These are phyloP conservation scores for Drosophila neocordata DNA, from an alignment of 1,140 invertebrate species.

Conservation along the genomic window DNA sequence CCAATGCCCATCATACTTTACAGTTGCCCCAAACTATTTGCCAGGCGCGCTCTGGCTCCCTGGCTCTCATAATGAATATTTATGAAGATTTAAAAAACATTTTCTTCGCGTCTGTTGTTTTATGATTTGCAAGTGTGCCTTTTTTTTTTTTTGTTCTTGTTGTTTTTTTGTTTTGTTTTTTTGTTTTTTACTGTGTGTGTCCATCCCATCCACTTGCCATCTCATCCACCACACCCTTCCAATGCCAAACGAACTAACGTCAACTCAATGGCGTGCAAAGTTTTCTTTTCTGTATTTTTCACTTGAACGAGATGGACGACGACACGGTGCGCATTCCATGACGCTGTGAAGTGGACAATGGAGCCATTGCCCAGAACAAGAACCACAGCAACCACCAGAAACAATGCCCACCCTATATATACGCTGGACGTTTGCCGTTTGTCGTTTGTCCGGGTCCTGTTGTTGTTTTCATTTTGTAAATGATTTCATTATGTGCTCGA, in stretches of 20 bases:
- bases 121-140: slow-evolving; percentile 81
- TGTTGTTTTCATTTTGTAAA: slow-evolving; percentile 78
- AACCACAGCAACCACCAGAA: slow-evolving; percentile 8
- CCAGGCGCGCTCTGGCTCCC: slow-evolving; percentile 34
- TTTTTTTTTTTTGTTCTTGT: slow-evolving; percentile 33
- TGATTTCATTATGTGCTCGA: slow-evolving; percentile 78
- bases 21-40: slow-evolving; percentile 76
- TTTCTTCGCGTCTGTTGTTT: slow-evolving; percentile 82
- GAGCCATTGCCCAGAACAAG: slow-evolving; percentile 1
- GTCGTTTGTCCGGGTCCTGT: slow-evolving; percentile 38
- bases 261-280: slow-evolving; percentile 77
- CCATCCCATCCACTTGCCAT: background rate
- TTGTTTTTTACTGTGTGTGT: background rate
- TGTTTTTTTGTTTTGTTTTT: slow-evolving; percentile 16
- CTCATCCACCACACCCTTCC: background rate
- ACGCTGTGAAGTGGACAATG: slow-evolving; percentile 17
- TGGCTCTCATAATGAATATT: slow-evolving; percentile 75
- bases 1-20: slow-evolving; percentile 53
- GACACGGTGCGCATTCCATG: slow-evolving; percentile 15
- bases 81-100: slow-evolving; percentile 82
- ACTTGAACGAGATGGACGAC: slow-evolving; percentile 51
- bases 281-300: slow-evolving; percentile 60
- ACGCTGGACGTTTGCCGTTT: slow-evolving; percentile 11
- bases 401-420: background rate
- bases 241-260: slow-evolving; percentile 21